Conservation (phyloP, 2,113 vertebrate genomes). For the Osmerus eperlanus region DNA sequence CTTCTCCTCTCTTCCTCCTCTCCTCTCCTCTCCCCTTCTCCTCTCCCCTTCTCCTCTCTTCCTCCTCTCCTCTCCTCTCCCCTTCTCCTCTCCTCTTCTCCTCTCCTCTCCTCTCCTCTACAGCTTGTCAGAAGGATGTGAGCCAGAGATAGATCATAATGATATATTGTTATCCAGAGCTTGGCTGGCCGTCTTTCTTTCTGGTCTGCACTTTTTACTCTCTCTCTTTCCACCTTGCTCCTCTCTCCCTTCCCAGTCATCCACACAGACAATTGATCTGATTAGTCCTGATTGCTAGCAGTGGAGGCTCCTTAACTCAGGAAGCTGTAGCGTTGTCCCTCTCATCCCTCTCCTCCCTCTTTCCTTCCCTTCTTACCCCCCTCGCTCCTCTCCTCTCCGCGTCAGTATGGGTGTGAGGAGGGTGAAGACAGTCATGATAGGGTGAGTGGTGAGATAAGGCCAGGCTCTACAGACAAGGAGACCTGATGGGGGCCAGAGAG, state of each 20-base stretch:
- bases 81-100: background rate
- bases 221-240: too few relatives aligned
- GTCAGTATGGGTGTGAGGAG: background rate
- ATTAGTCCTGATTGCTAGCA: conserved; percentile 42
- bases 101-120: background rate
- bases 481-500: too few relatives aligned
- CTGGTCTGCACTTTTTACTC: too few relatives aligned
- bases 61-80: background rate
- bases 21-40: background rate
- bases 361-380: background rate
- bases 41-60: conserved; percentile 9
- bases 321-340: conserved; percentile 15
- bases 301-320: conserved; percentile 26
- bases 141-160: conserved; percentile 44
- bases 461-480: too few relatives aligned
- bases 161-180: conserved; percentile 36
- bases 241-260: background rate
- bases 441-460: too few relatives aligned
- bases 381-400: background rate
- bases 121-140: background rate
- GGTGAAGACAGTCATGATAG: too few relatives aligned
- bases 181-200: background rate
- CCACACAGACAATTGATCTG: conserved; percentile 38
- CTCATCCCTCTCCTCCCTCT: background rate
- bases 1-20: background rate